Conservation (phyloP, 35 echinoderm and acorn worm species). For the Anneissia japonica region DNA sequence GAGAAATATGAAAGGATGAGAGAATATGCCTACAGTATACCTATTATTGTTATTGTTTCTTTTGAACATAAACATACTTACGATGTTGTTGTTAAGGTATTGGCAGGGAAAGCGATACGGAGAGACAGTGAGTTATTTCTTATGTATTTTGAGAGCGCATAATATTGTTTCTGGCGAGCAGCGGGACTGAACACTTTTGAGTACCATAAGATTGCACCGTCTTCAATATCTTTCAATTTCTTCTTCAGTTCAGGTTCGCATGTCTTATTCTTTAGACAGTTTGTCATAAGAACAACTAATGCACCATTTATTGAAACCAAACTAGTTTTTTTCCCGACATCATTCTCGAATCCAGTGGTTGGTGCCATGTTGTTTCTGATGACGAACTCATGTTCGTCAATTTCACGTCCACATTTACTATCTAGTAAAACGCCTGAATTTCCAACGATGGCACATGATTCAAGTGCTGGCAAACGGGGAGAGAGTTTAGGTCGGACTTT, state of each 20-base stretch:
- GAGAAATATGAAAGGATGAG: too few relatives aligned
- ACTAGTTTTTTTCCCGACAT: constrained; percentile 6
- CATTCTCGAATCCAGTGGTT: background rate
- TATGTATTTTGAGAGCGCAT: background rate
- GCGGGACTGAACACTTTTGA: background rate
- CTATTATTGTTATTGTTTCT: too few relatives aligned
- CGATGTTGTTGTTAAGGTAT: background rate
- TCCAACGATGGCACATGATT: constrained; percentile 11
- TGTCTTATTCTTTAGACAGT: background rate
- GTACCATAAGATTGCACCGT: background rate
- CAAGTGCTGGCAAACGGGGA: background rate
- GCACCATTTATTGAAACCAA: background rate
- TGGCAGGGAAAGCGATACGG: background rate
- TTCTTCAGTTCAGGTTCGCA: background rate
- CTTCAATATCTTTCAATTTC: background rate
- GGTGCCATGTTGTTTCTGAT: constrained; percentile 16
- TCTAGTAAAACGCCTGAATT: constrained; percentile 3
- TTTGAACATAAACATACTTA: background rate
- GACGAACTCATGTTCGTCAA: constrained; percentile 21
- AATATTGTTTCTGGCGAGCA: background rate
- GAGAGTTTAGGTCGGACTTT: background rate
- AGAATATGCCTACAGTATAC: too few relatives aligned
- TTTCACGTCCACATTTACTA: constrained; percentile 12
- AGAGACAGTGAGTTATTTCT: background rate
- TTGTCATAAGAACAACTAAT: background rate